These are phyloP conservation scores for Epinephelus moara DNA, from an alignment of 2,113 vertebrate genomes.

Conservation along the genomic window DNA sequence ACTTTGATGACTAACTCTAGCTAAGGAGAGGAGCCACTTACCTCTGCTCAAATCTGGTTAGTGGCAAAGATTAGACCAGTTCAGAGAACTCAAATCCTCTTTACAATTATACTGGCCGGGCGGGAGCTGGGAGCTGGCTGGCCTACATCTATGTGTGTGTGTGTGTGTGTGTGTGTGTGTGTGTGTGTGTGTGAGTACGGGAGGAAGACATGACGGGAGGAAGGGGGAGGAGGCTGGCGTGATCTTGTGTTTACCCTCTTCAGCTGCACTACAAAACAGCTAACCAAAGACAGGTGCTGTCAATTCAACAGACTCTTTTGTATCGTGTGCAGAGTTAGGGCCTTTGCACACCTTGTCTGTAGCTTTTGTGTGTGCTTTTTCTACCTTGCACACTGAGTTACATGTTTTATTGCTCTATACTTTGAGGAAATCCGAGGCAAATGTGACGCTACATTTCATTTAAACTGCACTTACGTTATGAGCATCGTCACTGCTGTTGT, in stretches of 20 bases:
- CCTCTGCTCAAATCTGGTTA: conserved; percentile 80
- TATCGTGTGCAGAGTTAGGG: not conserved
- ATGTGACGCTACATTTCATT: no score
- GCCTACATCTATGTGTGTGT: conserved; percentile 56
- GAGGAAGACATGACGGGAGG: conserved; percentile 25
- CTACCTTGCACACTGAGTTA: no score
- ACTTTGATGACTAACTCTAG: conserved; percentile 58
- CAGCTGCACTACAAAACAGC: conserved; percentile 25
- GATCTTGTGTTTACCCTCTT: conserved; percentile 47
- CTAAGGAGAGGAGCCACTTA: conserved; percentile 76
- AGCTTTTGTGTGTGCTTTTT: no score
- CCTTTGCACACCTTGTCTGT: no score
- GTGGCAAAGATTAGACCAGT: conserved; percentile 78
- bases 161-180: conserved; percentile 36
- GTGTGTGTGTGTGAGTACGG: conserved; percentile 27
- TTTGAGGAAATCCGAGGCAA: no score
- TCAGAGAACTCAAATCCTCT: conserved; percentile 75
- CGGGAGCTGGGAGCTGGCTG: conserved; percentile 44
- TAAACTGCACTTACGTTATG: no score
- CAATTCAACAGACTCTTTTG: not conserved
- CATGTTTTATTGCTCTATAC: no score
- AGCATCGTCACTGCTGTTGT: no score
- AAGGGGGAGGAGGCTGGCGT: not conserved
- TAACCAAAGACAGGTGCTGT: conserved; percentile 24
- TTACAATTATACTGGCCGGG: conserved; percentile 64